phyloP scores from a whole-genome alignment of 2,797 vertebrate species.

The Odontamblyopus rebecca region DNA sequence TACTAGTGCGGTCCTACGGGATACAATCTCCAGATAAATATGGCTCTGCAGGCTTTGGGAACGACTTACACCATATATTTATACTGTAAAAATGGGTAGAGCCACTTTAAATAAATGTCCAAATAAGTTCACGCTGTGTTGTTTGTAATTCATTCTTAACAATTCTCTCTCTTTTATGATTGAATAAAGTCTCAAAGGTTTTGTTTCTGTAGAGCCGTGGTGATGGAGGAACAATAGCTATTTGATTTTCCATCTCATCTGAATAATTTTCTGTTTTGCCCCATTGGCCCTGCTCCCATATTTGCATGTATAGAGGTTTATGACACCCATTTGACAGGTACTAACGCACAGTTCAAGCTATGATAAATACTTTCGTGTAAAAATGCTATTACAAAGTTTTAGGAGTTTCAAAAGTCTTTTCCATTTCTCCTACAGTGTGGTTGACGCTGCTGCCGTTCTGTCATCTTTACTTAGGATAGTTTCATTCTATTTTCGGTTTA shows the following conservation, averaged over 20 bases:
- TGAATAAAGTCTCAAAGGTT: too few species aligned
- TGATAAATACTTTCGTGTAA: conserved; percentile 22
- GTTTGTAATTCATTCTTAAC: too few species aligned
- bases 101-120: too few species aligned
- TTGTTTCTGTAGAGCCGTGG: too few species aligned
- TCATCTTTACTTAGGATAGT: conserved; percentile 10
- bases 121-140: too few species aligned
- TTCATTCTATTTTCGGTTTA: neutral
- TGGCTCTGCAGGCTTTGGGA: too few species aligned
- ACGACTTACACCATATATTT: too few species aligned
- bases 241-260: neutral
- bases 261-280: neutral
- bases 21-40: too few species aligned
- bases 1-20: too few species aligned
- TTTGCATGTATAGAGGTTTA: conserved; percentile 45
- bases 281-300: conserved; percentile 10
- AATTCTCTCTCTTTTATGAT: too few species aligned
- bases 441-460: neutral
- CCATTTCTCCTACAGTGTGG: conserved; percentile 7
- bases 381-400: conserved; percentile 11
- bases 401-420: conserved; percentile 23
- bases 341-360: conserved; percentile 9
- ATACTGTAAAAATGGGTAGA: too few species aligned
- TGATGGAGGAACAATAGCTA: neutral
- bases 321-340: conserved; percentile 20